These are phyloP conservation scores for Pontoporia blainvillei DNA, from an alignment of 2,113 vertebrate genomes.

Conservation along the genomic window DNA sequence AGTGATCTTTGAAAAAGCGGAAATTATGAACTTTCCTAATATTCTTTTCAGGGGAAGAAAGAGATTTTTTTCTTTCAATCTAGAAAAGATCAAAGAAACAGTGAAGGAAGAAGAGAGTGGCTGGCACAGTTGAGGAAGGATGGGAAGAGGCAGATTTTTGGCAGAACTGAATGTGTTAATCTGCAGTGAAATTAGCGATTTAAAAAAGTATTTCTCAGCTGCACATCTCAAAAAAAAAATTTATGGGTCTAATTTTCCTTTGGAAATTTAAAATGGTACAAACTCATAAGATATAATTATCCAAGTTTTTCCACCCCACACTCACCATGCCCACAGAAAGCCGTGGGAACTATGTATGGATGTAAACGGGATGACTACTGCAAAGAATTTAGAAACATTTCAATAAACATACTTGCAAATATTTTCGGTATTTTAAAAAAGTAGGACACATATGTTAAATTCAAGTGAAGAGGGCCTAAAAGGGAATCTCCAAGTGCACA, in stretches of 20 bases:
- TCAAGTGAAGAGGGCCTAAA: conserved; percentile 67
- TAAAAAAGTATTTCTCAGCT: conserved; percentile 77
- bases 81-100: conserved; percentile 52
- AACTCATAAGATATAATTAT: conserved; percentile 71
- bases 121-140: conserved; percentile 53
- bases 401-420: conserved; percentile 80
- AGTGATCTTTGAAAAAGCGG: not conserved
- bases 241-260: conserved; percentile 74
- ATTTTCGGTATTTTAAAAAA: conserved; percentile 78
- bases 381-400: conserved; percentile 77
- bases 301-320: conserved; percentile 59
- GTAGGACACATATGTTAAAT: conserved; percentile 78
- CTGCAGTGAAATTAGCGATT: conserved; percentile 74
- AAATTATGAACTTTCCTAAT: not conserved
- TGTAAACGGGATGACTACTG: conserved; percentile 68
- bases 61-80: not conserved
- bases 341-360: conserved; percentile 69
- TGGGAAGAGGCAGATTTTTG: conserved; percentile 74
- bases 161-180: conserved; percentile 76
- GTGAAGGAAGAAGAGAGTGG: not conserved
- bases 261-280: conserved; percentile 74
- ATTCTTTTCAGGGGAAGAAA: not conserved
- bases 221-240: conserved; percentile 73
- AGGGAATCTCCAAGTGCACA: conserved; percentile 73
- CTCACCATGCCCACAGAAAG: conserved; percentile 61